phyloP scores from a whole-genome alignment of 2,888 invertebrate species.

The Tethea ocularis region DNA sequence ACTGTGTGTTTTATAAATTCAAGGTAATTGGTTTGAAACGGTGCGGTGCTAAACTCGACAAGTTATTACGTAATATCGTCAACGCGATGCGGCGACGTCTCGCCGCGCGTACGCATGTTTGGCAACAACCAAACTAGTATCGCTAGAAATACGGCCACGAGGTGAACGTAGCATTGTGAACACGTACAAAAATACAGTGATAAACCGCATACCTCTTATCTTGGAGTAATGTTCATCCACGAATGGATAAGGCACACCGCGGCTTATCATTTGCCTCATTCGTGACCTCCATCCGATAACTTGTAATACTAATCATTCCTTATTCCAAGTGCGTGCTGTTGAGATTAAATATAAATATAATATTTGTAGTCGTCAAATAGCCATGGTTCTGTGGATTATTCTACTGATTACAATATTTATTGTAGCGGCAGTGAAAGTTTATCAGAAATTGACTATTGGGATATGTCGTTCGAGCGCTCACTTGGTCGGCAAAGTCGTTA shows the following conservation, averaged over 20 bases:
- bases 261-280: constrained; percentile 32
- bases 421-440: constrained; percentile 49
- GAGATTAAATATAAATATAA: constrained; percentile 12
- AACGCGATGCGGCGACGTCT: constrained; percentile 26
- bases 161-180: constrained; percentile 21
- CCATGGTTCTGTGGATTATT: constrained; percentile 50
- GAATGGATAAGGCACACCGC: constrained; percentile 30
- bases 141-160: constrained; percentile 21
- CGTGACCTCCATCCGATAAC: constrained; percentile 28
- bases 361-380: not conserved
- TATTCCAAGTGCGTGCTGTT: constrained; percentile 18
- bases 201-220: constrained; percentile 11
- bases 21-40: constrained; percentile 46
- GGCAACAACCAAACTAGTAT: constrained; percentile 37
- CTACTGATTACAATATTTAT: constrained; percentile 42
- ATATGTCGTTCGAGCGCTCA: constrained; percentile 72
- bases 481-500: constrained; percentile 76
- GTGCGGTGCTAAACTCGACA: constrained; percentile 39
- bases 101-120: constrained; percentile 57
- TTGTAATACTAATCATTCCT: constrained; percentile 20
- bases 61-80: constrained; percentile 51
- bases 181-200: constrained; percentile 27
- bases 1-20: constrained; percentile 24
- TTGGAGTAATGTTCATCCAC: constrained; percentile 11
- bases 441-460: constrained; percentile 70